Conservation (phyloP, 2,797 vertebrate genomes). For the Peromyscus nudipes region DNA sequence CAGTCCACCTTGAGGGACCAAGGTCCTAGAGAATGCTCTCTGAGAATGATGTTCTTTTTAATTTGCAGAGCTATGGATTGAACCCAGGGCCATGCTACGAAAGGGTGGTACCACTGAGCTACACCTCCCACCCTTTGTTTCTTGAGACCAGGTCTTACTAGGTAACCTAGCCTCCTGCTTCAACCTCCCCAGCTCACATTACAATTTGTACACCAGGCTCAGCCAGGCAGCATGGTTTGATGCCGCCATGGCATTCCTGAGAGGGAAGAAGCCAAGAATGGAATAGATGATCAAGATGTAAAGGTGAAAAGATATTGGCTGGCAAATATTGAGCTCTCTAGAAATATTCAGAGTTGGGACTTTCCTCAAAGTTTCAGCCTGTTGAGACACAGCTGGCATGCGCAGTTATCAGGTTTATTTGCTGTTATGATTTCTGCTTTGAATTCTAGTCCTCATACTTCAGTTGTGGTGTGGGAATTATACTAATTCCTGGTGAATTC, state of each 20-base stretch:
- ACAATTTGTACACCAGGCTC: neutral
- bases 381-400: fast-evolving
- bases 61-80: neutral
- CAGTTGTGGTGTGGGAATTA: too few species aligned
- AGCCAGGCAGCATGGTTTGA: neutral
- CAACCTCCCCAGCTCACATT: neutral
- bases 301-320: neutral
- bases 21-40: neutral
- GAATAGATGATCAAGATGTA: neutral
- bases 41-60: neutral
- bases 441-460: neutral
- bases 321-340: neutral
- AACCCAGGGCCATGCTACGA: neutral
- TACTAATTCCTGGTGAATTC: constrained; percentile 13
- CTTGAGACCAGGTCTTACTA: neutral
- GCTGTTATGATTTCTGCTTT: neutral
- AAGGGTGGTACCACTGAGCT: neutral
- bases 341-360: neutral
- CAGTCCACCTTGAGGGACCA: neutral
- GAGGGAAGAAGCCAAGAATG: neutral
- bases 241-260: neutral
- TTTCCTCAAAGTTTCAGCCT: neutral
- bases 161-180: neutral
- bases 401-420: neutral
- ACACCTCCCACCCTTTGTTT: neutral